Conservation (phyloP, 2,797 vertebrate genomes). For the Molossus alvarezi region DNA sequence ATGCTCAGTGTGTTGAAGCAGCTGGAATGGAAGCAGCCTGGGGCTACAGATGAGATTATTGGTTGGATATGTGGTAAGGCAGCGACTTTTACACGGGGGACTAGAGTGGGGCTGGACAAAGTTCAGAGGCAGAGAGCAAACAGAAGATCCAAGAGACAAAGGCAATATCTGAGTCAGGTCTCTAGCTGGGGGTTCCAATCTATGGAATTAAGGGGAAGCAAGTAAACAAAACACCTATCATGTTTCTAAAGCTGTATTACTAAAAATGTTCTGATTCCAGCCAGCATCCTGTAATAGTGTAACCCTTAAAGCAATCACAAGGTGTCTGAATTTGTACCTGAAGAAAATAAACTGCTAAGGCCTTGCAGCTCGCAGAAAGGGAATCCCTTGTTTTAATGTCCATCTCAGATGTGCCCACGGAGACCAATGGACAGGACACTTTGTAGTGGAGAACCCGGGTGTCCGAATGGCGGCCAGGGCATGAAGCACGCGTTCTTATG, state of each 20-base stretch:
- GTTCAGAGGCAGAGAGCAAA: neutral
- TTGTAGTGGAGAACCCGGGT: neutral
- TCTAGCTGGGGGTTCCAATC: neutral
- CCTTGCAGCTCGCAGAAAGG: neutral
- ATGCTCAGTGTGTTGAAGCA: neutral
- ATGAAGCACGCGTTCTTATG: neutral
- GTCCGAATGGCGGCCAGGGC: neutral
- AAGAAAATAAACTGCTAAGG: neutral
- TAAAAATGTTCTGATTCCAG: neutral
- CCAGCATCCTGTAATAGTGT: neutral
- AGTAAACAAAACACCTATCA: neutral
- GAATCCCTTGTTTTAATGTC: neutral
- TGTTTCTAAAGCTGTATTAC: neutral
- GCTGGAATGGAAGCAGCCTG: neutral
- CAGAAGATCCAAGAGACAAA: neutral
- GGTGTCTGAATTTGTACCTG: neutral
- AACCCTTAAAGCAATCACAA: neutral
- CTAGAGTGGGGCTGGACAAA: neutral
- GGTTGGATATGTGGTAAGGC: neutral
- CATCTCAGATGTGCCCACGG: neutral
- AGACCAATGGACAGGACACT: neutral
- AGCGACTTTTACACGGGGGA: neutral
- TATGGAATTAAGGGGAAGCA: slow-evolving; percentile 2
- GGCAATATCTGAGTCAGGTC: neutral
- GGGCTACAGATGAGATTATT: neutral